phyloP scores from a whole-genome alignment of 1,140 invertebrate species.

The Planococcus citri region DNA sequence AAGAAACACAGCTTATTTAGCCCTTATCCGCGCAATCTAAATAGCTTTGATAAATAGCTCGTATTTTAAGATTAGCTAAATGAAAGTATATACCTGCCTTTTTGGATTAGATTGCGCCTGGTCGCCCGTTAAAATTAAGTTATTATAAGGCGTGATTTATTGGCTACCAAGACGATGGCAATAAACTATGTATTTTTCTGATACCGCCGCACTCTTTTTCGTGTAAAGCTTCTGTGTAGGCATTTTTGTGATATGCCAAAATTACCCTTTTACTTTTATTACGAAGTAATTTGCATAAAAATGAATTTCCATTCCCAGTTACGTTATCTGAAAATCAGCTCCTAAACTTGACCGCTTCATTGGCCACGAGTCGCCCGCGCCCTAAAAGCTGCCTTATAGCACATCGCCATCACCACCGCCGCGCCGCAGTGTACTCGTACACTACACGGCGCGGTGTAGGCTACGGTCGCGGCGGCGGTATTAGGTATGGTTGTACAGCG shows the following conservation, averaged over 20 bases:
- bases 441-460: too few species aligned
- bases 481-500: too few species aligned
- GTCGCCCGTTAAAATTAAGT: neutral
- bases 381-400: neutral
- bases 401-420: neutral
- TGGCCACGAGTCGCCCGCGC: neutral
- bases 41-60: slow-evolving; percentile 19
- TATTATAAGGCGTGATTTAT: slow-evolving; percentile 7
- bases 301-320: slow-evolving; percentile 3
- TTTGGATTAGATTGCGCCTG: slow-evolving; percentile 2
- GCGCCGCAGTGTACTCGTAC: too few species aligned
- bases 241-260: slow-evolving; percentile 3
- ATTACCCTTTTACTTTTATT: neutral
- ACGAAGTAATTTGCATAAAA: neutral
- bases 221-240: neutral
- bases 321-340: neutral
- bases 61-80: slow-evolving; percentile 20
- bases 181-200: slow-evolving; percentile 8
- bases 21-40: slow-evolving; percentile 17
- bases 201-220: neutral
- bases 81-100: slow-evolving; percentile 13
- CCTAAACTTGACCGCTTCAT: neutral
- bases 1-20: slow-evolving; percentile 18
- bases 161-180: neutral
- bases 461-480: too few species aligned